phyloP scores from a whole-genome alignment of 2,113 vertebrate genomes.

The Ancistrus triradiatus region DNA sequence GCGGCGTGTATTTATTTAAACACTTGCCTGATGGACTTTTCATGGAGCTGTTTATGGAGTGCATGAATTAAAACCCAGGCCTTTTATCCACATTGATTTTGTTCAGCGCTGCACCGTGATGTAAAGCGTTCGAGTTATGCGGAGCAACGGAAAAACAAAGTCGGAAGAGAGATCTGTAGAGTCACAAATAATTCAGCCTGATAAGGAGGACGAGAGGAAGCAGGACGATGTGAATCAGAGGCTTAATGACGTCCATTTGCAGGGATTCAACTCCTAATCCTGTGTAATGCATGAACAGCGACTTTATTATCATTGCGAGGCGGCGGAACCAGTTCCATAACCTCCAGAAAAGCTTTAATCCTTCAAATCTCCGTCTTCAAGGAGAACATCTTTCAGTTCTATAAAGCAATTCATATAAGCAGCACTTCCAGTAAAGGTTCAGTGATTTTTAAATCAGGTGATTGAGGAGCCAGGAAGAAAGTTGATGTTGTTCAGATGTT shows the following conservation, averaged over 20 bases:
- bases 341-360: too few relatives aligned
- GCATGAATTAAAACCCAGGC: slow-evolving; percentile 11
- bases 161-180: not conserved
- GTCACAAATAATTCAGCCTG: slow-evolving; percentile 26
- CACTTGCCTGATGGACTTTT: not conserved
- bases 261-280: slow-evolving; percentile 2
- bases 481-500: too few relatives aligned
- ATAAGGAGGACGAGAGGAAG: slow-evolving; percentile 26
- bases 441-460: too few relatives aligned
- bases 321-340: too few relatives aligned
- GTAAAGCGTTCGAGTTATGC: slow-evolving; percentile 10
- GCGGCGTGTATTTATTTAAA: not conserved
- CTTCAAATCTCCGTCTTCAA: too few relatives aligned
- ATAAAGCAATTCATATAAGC: too few relatives aligned
- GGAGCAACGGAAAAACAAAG: not conserved
- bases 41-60: slow-evolving; percentile 6
- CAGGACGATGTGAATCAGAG: not conserved
- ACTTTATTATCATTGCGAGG: too few relatives aligned
- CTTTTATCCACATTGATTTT: slow-evolving; percentile 13
- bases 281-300: too few relatives aligned
- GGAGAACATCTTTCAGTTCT: too few relatives aligned
- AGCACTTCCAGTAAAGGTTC: too few relatives aligned
- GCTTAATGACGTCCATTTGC: slow-evolving; percentile 9
- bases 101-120: not conserved
- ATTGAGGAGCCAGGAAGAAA: too few relatives aligned